phyloP scores from a whole-genome alignment of 1,140 invertebrate species.

The Geopemphigus sp. region DNA sequence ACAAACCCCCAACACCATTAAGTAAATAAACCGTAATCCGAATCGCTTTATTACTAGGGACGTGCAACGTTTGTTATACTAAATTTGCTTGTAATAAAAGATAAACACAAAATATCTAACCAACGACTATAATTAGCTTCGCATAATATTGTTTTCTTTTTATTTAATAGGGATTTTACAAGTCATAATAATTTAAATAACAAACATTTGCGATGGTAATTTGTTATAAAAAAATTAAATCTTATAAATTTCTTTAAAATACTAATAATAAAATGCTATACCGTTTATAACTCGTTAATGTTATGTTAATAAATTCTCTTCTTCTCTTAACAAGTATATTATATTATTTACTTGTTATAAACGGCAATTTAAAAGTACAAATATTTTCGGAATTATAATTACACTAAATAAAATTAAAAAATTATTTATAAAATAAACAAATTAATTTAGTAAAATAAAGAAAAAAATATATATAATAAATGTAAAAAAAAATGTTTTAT shows the following conservation, averaged over 20 bases:
- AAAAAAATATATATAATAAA: conserved; percentile 17
- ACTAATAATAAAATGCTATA: conserved; percentile 12
- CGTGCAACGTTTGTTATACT: too few species aligned
- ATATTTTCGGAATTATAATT: conserved; percentile 15
- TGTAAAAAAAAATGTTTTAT: conserved; percentile 40
- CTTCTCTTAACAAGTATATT: conserved; percentile 13
- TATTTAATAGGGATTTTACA: not conserved
- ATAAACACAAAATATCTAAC: too few species aligned
- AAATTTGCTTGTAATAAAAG: too few species aligned
- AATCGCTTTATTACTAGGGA: too few species aligned
- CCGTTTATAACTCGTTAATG: not conserved
- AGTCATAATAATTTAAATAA: conserved; percentile 10
- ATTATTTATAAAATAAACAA: not conserved
- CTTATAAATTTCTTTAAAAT: not conserved
- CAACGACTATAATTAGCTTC: too few species aligned
- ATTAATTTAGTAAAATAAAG: conserved; percentile 3
- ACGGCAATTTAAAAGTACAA: not conserved
- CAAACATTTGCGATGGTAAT: conserved; percentile 12
- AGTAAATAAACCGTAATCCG: too few species aligned
- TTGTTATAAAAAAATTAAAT: conserved; percentile 12
- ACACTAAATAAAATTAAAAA: conserved; percentile 18
- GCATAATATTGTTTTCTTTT: not conserved
- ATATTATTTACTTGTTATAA: not conserved
- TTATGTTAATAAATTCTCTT: conserved; percentile 11
- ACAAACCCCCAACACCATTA: too few species aligned